Evolutionary conservation across 1,140 invertebrate genomes (phyloP).

Genomic region (Papilio xuthus): DNA sequence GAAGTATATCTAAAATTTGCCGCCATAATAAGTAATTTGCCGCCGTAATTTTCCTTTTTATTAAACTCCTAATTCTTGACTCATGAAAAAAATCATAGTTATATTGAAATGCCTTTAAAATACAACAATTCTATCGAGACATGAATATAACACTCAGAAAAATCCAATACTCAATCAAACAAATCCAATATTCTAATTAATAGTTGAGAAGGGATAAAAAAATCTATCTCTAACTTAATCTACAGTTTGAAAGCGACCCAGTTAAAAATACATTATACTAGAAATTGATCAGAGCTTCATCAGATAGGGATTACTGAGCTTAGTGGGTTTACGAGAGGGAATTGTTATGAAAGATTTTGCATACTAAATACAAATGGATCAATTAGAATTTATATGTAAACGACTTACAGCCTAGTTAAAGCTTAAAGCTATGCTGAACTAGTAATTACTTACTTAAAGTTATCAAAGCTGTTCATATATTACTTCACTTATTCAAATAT

Average conservation of each 20-base stretch:
- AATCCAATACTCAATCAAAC: neutral
- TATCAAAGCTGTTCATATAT: neutral
- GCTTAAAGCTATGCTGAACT: neutral
- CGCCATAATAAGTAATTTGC: too few relatives aligned
- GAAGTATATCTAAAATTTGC: too few relatives aligned
- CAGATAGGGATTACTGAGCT: constrained; percentile 9
- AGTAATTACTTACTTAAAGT: constrained; percentile 6
- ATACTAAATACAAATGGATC: constrained; percentile 28
- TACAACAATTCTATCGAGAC: neutral
- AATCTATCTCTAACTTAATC: constrained; percentile 26
- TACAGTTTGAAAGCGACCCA: constrained; percentile 23
- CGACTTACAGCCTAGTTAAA: neutral
- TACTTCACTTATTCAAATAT: neutral
- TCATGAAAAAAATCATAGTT: too few relatives aligned
- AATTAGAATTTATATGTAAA: constrained; percentile 23
- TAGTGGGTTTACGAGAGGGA: constrained; percentile 25
- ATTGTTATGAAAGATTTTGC: constrained; percentile 31
- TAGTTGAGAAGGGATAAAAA: constrained; percentile 11
- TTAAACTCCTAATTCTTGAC: too few relatives aligned
- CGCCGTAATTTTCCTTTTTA: too few relatives aligned
- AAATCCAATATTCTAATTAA: constrained; percentile 21
- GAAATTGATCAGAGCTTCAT: constrained; percentile 28
- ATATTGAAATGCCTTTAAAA: neutral
- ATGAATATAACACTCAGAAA: neutral
- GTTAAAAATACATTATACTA: constrained; percentile 9